Conservation (phyloP, 2,888 invertebrate species). For the Meta bourneti region DNA sequence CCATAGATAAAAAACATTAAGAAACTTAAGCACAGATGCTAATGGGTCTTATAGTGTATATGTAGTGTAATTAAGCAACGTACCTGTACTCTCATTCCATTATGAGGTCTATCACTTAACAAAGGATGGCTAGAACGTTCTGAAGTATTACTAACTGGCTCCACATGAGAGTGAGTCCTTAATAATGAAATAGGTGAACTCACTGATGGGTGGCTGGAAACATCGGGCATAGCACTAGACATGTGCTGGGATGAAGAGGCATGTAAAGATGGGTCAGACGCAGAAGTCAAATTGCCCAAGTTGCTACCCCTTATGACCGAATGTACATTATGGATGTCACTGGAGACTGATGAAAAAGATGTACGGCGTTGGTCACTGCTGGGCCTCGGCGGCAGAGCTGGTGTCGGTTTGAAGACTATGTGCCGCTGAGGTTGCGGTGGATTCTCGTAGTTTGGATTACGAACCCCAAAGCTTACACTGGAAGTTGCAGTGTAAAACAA, state of each 20-base stretch:
- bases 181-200: conserved; percentile 37
- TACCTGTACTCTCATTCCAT: conserved; percentile 47
- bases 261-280: conserved; percentile 72
- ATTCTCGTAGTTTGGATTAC: conserved; percentile 74
- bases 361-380: conserved; percentile 35
- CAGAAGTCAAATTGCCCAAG: conserved; percentile 47
- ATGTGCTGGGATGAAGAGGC: conserved; percentile 5
- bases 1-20: too few relatives aligned
- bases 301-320: conserved; percentile 26
- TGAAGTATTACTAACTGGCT: conserved; percentile 16
- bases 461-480: conserved; percentile 48
- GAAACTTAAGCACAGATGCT: too few relatives aligned
- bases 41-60: too few relatives aligned
- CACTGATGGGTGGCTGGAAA: not conserved
- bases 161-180: conserved; percentile 57
- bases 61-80: not conserved
- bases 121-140: conserved; percentile 53
- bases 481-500: conserved; percentile 54
- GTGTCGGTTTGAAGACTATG: conserved; percentile 47
- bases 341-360: conserved; percentile 19
- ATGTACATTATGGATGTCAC: conserved; percentile 43
- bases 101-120: conserved; percentile 76
- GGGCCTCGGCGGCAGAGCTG: conserved; percentile 71
- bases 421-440: conserved; percentile 56
- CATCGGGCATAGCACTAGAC: not conserved